Evolutionary conservation across 2,888 invertebrate genomes (phyloP), one percentile per base, ranked within the genome.

Genomic region (Hydrotaea cyrtoneurina): DNA sequence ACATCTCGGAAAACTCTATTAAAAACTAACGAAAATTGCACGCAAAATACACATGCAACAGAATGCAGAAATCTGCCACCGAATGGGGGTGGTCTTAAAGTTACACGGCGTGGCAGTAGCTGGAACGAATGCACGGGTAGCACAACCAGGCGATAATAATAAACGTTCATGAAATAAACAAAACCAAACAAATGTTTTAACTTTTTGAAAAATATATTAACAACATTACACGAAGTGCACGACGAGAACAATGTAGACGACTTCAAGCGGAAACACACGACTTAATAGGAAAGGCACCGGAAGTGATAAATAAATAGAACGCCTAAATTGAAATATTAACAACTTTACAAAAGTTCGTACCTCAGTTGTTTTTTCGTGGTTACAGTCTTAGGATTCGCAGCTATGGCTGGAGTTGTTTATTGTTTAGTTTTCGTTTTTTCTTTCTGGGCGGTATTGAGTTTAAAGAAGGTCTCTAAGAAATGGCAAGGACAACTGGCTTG

Each of bases 1-100:
- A 50, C n/a, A 50, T n/a, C 3, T 5, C n/a, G 13, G 50, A n/a
- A 83, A 84, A 84, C 78, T 84, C 78, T 80, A 80, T 84, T 84
- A 84, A 84, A n/a, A 84, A 75, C 75, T 84, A 85, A 79, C 81
- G 76, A 82, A 81, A 77, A 39, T 21, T 39, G 4, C 21, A 66
- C 43, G 17, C 64, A 66, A 31, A 31, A 43, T 36, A 23, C 46
- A 43, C 39, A 39, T 39, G 10, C n/a, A 19, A 4, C n/a, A n/a
- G n/a, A n/a, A n/a, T n/a, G n/a, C n/a, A n/a, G n/a, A n/a, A n/a
- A 15, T n/a, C 19, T 15, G 0, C n/a, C 1, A 43, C 13, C 1
- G 10, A 21, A 39, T 43, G 0, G 19, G 50, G 50, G 13, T 50
- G 50, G n/a, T 50, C 50, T 50, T n/a, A 13, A 13, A 39, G 39